Conservation (phyloP, 2,797 vertebrate species). For the Enteromius unitaeniatus region DNA sequence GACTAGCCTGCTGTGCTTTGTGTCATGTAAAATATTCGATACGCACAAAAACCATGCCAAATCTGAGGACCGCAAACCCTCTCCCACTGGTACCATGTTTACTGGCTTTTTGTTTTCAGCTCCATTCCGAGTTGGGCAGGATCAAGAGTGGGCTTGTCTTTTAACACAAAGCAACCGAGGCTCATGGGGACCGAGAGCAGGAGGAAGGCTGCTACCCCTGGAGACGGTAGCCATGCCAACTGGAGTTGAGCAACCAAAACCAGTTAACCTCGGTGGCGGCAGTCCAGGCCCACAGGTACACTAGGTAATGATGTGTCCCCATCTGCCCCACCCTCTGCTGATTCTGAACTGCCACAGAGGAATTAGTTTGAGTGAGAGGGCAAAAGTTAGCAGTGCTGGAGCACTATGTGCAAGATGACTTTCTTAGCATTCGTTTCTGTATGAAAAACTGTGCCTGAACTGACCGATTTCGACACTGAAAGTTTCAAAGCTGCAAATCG, state of each 20-base stretch:
- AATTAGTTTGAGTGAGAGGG: conserved; percentile 57
- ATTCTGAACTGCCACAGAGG: conserved; percentile 64
- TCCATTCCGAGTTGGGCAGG: background rate
- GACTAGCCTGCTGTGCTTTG: conserved; percentile 64
- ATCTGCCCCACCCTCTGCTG: conserved; percentile 55
- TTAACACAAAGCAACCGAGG: conserved; percentile 67
- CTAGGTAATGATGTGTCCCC: conserved; percentile 73
- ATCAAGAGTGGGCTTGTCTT: conserved; percentile 48
- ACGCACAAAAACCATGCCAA: background rate
- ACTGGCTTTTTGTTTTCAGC: conserved; percentile 25
- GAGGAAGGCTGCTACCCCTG: conserved; percentile 64
- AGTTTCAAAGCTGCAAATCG: background rate
- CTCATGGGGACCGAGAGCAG: conserved; percentile 57
- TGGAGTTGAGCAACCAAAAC: conserved; percentile 69
- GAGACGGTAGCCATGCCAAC: conserved; percentile 78
- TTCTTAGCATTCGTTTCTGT: background rate
- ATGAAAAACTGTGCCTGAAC: background rate
- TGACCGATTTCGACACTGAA: background rate
- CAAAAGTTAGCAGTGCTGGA: conserved; percentile 28
- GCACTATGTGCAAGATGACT: conserved; percentile 5
- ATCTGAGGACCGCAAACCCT: background rate
- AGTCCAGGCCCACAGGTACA: conserved; percentile 73
- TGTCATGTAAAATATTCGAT: conserved; percentile 30
- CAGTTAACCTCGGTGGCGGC: conserved; percentile 76
- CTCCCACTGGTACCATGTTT: conserved; percentile 2